A percentile compares a stretch with the other conserved stretches of the same genome.
phyloP scores from a whole-genome alignment of 2,797 vertebrate species.

The Enteromius treurensis region DNA sequence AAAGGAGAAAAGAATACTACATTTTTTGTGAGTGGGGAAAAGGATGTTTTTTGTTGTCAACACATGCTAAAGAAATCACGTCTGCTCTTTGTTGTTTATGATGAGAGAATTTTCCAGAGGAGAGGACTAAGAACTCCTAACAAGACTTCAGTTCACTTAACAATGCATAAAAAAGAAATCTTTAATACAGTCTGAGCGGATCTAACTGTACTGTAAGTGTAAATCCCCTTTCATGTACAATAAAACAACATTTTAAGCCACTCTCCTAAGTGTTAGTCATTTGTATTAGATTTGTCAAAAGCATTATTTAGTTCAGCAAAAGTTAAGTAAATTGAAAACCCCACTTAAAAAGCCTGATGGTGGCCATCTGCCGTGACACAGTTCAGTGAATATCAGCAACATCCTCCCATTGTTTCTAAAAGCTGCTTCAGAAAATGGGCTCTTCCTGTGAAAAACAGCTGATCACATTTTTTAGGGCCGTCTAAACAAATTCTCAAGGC shows the following conservation, averaged over 20 bases:
- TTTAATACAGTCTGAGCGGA: background rate
- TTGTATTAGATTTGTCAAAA: background rate
- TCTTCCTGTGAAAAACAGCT: slow-evolving; percentile 24
- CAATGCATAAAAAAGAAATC: too few relatives aligned
- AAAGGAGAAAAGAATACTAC: too few relatives aligned
- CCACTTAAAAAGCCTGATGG: background rate
- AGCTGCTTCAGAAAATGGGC: slow-evolving; percentile 9
- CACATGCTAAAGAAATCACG: too few relatives aligned
- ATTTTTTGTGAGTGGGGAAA: too few relatives aligned
- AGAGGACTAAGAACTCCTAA: too few relatives aligned
- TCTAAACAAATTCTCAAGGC: slow-evolving; percentile 22
- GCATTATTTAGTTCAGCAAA: background rate
- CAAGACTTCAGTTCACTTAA: too few relatives aligned
- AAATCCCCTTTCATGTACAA: background rate
- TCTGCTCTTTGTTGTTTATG: too few relatives aligned
- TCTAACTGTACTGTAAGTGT: background rate
- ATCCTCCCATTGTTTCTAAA: slow-evolving; percentile 29
- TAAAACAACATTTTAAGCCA: background rate
- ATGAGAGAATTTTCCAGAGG: too few relatives aligned
- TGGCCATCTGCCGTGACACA: background rate
- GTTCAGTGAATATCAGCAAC: slow-evolving; percentile 12
- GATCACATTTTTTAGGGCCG: background rate
- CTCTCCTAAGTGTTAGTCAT: background rate
- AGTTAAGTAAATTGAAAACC: background rate
- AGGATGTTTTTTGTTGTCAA: too few relatives aligned